Base-by-base conservation (phyloP, 1,140 invertebrate genomes). In the Holcopasites calliopsidis region DNA sequence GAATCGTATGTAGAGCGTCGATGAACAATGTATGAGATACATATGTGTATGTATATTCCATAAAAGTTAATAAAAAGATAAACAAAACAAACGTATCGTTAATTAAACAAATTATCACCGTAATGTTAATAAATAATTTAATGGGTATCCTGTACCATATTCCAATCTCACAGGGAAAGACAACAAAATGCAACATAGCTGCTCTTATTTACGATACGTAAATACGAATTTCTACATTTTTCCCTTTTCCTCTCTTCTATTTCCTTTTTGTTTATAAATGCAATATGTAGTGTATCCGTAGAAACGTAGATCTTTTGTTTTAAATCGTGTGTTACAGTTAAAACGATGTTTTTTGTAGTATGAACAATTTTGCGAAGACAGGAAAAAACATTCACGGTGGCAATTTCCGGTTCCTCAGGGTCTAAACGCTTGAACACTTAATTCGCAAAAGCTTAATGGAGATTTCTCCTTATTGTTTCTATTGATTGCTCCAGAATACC, bases 201-300 rank as follows among this genome's bases (percentile, higher is more conserved):
- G 18, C 44, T 33, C 35, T 26, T 65, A 52, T 76, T 47, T 66
- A 33, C 26, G 40, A 11, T n/a, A 52, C 42, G 13, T 54, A 31
- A 28, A 33, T 60, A 44, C 28, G 16, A 28, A 52, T 40, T 69
- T 50, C n/a, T 61, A 70, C 23, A 23, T 60, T 47, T 11, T 13
- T 52, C 1, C 38, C 18, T 47, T 40, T 42, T 21, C 21, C 7
- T 44, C n/a, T 50, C 11, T 52, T 62, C 13, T 21, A 0, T 28
- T 60, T 60, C 16, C 23, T 72, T 11, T 58, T 60, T 58, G 26
- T 75, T 77, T 80, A 80, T 84, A 83, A 80, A 84, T 83, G 81
- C 75, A 82, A 80, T 84, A 84, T 73, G 2, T 83, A 84, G 80
- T 71, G 69, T 76, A 82, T 73, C 72, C 68, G 70, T 70, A 55